Conservation (phyloP, 2,888 invertebrate genomes). For the Caenorhabditis panamensis region DNA sequence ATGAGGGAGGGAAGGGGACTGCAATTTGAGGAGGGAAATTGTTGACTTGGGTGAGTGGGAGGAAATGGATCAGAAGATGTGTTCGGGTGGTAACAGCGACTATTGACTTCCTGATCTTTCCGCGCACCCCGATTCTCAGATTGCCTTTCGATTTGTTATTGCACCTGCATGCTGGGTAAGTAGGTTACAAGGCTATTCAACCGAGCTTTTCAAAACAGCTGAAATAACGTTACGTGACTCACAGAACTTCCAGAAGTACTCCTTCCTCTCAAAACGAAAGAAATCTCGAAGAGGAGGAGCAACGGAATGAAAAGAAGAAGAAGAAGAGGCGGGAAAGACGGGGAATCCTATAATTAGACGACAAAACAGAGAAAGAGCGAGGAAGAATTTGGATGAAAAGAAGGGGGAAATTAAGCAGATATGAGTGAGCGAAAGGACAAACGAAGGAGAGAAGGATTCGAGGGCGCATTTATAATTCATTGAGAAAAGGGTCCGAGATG, state of each 20-base stretch:
- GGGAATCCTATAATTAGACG: neutral
- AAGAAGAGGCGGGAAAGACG: too few relatives aligned
- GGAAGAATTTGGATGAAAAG: constrained; percentile 20
- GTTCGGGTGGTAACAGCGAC: too few relatives aligned
- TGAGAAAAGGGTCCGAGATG: neutral
- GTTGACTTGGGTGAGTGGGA: neutral
- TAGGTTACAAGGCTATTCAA: too few relatives aligned
- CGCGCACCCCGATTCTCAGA: too few relatives aligned
- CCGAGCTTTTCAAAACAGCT: too few relatives aligned
- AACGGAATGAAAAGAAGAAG: constrained; percentile 6
- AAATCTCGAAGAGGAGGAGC: constrained; percentile 6
- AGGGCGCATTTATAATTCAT: constrained; percentile 5
- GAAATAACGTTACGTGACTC: neutral
- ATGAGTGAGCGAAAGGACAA: neutral
- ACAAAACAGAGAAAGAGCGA: neutral
- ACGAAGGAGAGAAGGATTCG: neutral
- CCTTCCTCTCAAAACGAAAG: neutral
- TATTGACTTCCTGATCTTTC: too few relatives aligned
- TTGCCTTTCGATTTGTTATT: too few relatives aligned
- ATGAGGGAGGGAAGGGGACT: neutral
- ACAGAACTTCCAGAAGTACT: neutral
- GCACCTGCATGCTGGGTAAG: too few relatives aligned
- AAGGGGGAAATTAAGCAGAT: neutral
- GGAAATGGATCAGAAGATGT: neutral
- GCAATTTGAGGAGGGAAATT: neutral